Base-by-base conservation (phyloP, 1,140 invertebrate species). In the Drosophila leontia region DNA sequence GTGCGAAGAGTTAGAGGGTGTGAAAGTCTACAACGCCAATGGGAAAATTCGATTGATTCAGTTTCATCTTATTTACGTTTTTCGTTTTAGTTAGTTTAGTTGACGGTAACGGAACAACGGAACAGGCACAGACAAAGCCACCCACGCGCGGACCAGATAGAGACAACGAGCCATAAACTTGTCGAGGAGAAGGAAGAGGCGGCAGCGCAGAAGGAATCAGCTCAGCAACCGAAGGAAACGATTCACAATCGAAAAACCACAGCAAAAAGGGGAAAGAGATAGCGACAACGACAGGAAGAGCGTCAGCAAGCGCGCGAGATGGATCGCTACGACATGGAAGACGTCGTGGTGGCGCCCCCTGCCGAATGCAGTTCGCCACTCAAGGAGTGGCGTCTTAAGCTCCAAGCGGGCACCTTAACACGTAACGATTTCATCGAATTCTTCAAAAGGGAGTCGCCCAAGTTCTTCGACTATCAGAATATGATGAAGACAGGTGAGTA, bases 301-400 rank as follows among this genome's bases (percentile, higher is more conserved):
- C 35, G 17, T 56, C 39, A 51, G 23, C 35, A 19, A 41, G 26
- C 58, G n/a, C 23, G 29, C 55, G 50, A 68, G 55, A 92, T 92
- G 91, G 91, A 92, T 81, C 84, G 72, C 47, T 92, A 90, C 82
- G 91, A 88, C 80, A 83, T 91, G 84, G 91, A 92, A 53, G 91
- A 91, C 79, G 91, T 90, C 75, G 91, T 92, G 58, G 91, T 91
- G 75, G 77, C 71, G 37, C 91, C 91, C 53, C 78, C 70, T 39
- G 51, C 69, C 47, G 91, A 91, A 65, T 70, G 67, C 65, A 78
- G 48, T 39, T 83, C 90, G 9, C 88, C 81, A 17, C 41, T 92
- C 11, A 93, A 93, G 78, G 88, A 93, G 64, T 92, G 92, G 92
- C 88, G 92, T 44, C 75, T 91, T 8, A 91, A 92, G 63, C 67